phyloP scores from a whole-genome alignment of 1,140 invertebrate genomes.

The Pomacea maculata region DNA sequence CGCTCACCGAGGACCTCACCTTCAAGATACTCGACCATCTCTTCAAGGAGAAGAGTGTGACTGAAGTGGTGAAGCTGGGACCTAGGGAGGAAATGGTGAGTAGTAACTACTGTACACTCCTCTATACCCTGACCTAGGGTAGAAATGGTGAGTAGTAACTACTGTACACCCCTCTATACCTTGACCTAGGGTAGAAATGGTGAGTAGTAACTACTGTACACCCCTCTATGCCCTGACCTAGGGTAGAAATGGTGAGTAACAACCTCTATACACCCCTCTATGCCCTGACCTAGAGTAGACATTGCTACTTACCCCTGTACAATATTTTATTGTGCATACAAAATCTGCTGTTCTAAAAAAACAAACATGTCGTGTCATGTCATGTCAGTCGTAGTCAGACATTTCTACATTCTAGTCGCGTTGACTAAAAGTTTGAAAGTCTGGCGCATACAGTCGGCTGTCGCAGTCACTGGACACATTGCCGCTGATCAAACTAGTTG shows the following conservation, averaged over 20 bases:
- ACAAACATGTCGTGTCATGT: too few relatives aligned
- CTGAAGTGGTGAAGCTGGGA: slow-evolving; percentile 14
- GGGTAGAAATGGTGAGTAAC: too few relatives aligned
- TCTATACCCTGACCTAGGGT: too few relatives aligned
- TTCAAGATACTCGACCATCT: slow-evolving; percentile 22
- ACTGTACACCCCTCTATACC: background rate
- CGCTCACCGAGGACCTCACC: slow-evolving; percentile 5
- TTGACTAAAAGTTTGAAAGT: too few relatives aligned
- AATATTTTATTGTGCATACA: background rate
- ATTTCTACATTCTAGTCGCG: too few relatives aligned
- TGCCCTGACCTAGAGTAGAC: background rate
- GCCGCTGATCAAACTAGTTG: too few relatives aligned
- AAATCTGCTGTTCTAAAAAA: background rate
- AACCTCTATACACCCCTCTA: too few relatives aligned
- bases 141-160: slow-evolving; percentile 16
- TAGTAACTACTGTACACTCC: background rate
- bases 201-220: background rate
- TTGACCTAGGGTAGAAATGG: slow-evolving; percentile 1
- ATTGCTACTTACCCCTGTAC: background rate
- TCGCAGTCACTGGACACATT: too few relatives aligned
- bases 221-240: too few relatives aligned
- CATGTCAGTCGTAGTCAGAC: too few relatives aligned
- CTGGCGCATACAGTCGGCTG: too few relatives aligned
- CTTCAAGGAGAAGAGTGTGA: slow-evolving; percentile 19
- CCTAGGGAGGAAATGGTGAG: slow-evolving; percentile 24